Conservation (phyloP, 2,888 invertebrate species). For the Gerris lacustris region DNA sequence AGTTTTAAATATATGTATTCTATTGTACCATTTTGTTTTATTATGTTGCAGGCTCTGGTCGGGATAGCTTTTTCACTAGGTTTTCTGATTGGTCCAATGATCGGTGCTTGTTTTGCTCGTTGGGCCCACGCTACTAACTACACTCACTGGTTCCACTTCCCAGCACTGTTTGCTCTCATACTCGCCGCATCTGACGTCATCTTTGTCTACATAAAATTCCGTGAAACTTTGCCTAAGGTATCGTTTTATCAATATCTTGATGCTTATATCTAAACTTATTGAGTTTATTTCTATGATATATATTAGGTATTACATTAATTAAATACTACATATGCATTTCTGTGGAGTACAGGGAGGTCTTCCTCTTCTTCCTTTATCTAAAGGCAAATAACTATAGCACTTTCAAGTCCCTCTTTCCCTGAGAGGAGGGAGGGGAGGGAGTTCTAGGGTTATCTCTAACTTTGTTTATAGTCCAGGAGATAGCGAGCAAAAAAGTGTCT, state of each 20-base stretch:
- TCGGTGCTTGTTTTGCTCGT: slow-evolving; percentile 78
- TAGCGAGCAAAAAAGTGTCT: no score
- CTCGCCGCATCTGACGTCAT: slow-evolving; percentile 66
- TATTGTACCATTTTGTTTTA: not conserved
- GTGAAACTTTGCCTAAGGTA: slow-evolving; percentile 71
- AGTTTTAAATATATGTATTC: no score
- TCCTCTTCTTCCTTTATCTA: no score
- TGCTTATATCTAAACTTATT: not conserved
- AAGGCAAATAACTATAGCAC: no score
- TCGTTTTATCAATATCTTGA: slow-evolving; percentile 28
- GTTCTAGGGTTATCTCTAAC: no score
- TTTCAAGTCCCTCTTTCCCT: no score
- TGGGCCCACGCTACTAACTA: slow-evolving; percentile 49
- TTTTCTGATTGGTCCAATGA: slow-evolving; percentile 90
- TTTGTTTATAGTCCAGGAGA: no score
- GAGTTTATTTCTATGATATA: no score
- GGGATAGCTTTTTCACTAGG: slow-evolving; percentile 95
- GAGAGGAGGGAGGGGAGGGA: no score
- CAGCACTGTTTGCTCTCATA: slow-evolving; percentile 62
- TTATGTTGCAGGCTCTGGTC: slow-evolving; percentile 63
- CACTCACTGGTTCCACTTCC: slow-evolving; percentile 58
- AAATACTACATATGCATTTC: no score
- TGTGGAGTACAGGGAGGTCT: no score
- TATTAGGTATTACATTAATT: no score
- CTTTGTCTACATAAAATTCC: slow-evolving; percentile 57